phyloP scores from a whole-genome alignment of 1,140 invertebrate species.

The Drosophila arizonae region DNA sequence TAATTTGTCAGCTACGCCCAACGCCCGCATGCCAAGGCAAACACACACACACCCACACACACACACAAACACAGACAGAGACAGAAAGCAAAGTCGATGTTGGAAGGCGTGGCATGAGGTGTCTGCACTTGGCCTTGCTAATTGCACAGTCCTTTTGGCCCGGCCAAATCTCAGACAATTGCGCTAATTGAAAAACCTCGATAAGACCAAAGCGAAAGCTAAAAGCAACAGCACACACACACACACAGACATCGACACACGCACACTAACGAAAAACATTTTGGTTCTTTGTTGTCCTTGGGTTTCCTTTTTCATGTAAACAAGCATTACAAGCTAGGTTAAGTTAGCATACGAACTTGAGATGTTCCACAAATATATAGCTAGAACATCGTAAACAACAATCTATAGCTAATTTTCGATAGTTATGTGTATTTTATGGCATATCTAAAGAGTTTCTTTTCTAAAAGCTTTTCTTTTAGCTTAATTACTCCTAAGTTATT shows the following conservation, averaged over 20 bases:
- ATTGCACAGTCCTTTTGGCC: constrained; percentile 70
- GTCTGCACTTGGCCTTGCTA: constrained; percentile 78
- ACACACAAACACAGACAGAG: constrained; percentile 15
- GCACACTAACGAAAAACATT: background rate
- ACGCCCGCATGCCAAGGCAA: constrained; percentile 62
- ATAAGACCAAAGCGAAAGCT: constrained; percentile 58
- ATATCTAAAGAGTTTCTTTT: no score
- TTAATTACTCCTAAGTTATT: no score
- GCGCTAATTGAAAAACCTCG: constrained; percentile 76
- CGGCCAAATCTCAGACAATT: constrained; percentile 77
- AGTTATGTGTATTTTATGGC: no score
- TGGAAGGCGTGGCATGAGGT: constrained; percentile 57
- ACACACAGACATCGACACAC: background rate
- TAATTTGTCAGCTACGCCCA: constrained; percentile 76
- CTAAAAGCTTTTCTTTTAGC: no score
- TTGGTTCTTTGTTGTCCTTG: constrained; percentile 19
- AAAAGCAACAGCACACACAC: constrained; percentile 9
- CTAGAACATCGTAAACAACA: no score
- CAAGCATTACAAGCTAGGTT: constrained; percentile 12
- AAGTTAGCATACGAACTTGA: background rate
- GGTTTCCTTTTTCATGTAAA: constrained; percentile 21
- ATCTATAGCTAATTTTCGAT: no score
- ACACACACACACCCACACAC: constrained; percentile 29
- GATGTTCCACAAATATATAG: background rate
- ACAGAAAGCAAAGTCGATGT: background rate